These are phyloP conservation scores for Rhagophthalmus giganteus DNA, from an alignment of 2,888 invertebrate species.

Conservation along the genomic window DNA sequence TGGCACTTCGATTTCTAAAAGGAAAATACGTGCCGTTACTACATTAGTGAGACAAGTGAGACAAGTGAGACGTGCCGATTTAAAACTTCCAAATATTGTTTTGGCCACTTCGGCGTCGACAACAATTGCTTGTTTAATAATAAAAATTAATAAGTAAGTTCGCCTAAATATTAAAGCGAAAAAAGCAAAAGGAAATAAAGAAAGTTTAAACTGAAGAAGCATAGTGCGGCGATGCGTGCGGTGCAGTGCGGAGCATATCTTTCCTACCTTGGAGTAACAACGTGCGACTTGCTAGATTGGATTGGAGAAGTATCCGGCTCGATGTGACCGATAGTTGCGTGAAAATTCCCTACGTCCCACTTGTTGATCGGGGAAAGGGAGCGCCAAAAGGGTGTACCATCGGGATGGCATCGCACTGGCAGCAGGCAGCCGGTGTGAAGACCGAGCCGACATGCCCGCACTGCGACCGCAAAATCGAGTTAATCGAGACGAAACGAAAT, in stretches of 20 bases:
- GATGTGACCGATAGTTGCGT: conserved; percentile 71
- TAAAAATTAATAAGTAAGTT: conserved; percentile 5
- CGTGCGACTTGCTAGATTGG: conserved; percentile 61
- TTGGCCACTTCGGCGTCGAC: no score
- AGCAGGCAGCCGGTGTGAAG: conserved; percentile 57
- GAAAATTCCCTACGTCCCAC: conserved; percentile 83
- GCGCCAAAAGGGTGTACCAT: conserved; percentile 87
- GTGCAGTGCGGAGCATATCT: conserved; percentile 39
- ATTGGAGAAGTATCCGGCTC: conserved; percentile 89
- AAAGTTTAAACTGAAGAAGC: conserved; percentile 1
- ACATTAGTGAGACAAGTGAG: no score
- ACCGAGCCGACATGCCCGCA: conserved; percentile 55
- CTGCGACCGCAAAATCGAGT: conserved; percentile 38
- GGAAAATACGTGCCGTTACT: no score
- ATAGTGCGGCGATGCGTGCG: conserved; percentile 32
- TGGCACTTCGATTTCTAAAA: conserved; percentile 75
- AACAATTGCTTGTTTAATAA: no score
- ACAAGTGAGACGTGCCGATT: no score
- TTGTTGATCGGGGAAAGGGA: conserved; percentile 92
- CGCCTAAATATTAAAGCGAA: neutral
- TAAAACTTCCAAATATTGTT: no score
- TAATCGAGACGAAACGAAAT: conserved; percentile 24
- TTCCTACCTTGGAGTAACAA: conserved; percentile 30
- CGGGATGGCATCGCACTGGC: conserved; percentile 72
- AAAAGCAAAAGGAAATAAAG: conserved; percentile 9